Evolutionary conservation across 2,113 vertebrate species (phyloP), one percentile per base, ranked within the genome.

Genomic region (Channa maculata): DNA sequence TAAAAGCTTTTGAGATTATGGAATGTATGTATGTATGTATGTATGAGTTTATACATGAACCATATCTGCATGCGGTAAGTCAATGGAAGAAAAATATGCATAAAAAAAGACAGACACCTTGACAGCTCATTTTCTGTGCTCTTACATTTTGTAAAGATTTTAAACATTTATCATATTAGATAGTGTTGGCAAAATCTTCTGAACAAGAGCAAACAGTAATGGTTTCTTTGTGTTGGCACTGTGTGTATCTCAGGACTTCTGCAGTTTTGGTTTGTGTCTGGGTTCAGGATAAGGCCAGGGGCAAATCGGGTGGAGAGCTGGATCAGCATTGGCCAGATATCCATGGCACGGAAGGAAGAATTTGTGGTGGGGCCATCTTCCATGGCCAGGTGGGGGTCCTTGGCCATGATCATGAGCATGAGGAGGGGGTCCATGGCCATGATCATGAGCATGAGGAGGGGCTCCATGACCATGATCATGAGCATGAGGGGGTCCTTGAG

Each of bases 221-320:
- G 36, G 6, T 44, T 67, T 13, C 41, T 41, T 43, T 43, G 8
- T 15, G 7, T 14, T 44, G n/a, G 2, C 0, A 2, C 24, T 38
- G 48, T 53, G 46, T 43, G 0, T 34, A n/a, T 15, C 15, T 69
- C 13, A 69, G 37, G 6, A 36, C 13, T 24, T 2, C 0, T 4
- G 36, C 1, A 6, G 15, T 34, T 5, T 49, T 14, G 55, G 55
- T 2, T 4, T 2, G 4, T 2, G 6, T 4, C 3, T 10, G 3
- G 1, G 13, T 43, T 45, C 14, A 63, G n/a, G 36, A 36, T 0
- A 15, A 66, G 55, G 44, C 62, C 50, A 63, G 45, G 69, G 55
- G 68, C 74, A 82, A 48, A 82, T 77, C 3, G 62, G 74, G 36
- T 77, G 74, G 38, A 82, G 3, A 36, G 11, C 45, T 62, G 34